phyloP scores from a whole-genome alignment of 2,888 invertebrate genomes.

The Acheta domesticus region DNA sequence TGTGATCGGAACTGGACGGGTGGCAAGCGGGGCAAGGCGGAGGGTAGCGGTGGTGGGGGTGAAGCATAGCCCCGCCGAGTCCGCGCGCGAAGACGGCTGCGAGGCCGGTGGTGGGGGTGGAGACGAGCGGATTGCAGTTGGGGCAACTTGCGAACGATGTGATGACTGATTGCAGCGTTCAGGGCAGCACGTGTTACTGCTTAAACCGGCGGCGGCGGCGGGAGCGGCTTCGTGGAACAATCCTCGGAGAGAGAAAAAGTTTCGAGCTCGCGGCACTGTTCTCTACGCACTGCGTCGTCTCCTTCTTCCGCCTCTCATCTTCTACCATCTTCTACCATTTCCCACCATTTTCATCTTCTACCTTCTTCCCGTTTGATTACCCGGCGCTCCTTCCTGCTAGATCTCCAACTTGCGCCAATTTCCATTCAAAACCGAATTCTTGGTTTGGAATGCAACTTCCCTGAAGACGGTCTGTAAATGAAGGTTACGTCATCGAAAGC shows the following conservation, averaged over 20 bases:
- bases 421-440: too few species aligned
- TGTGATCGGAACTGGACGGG: too few species aligned
- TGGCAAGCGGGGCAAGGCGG: neutral
- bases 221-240: neutral
- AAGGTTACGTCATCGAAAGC: too few species aligned
- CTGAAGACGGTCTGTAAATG: too few species aligned
- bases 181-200: neutral
- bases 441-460: too few species aligned
- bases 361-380: too few species aligned
- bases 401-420: too few species aligned
- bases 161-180: neutral
- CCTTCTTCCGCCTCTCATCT: too few species aligned
- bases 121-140: neutral
- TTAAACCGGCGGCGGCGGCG: neutral
- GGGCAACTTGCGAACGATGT: constrained; percentile 8
- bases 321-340: too few species aligned
- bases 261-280: neutral
- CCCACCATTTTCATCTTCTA: too few species aligned
- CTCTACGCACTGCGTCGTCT: neutral
- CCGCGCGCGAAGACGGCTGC: too few species aligned
- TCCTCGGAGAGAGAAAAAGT: neutral
- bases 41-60: neutral
- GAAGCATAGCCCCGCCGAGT: neutral
- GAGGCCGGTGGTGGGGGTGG: neutral
- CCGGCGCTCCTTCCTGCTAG: too few species aligned